Evolutionary conservation across 2,888 invertebrate genomes (phyloP).

Genomic region (Brachypalpus laphriformis): DNA sequence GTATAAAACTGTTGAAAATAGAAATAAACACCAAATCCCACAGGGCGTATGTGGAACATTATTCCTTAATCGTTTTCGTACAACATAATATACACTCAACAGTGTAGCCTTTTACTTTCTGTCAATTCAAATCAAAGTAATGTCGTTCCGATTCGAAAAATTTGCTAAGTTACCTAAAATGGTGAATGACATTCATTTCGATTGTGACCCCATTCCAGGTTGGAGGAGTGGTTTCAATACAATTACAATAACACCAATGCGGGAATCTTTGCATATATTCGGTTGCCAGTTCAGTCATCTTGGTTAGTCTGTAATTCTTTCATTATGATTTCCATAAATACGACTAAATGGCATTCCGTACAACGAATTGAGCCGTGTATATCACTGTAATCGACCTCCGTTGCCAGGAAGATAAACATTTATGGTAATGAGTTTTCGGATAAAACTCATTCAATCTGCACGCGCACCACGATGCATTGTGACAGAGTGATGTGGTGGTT

Average conservation of each 20-base stretch:
- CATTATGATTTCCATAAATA: constrained; percentile 66
- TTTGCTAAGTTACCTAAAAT: constrained; percentile 9
- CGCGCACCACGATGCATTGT: constrained; percentile 56
- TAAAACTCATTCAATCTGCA: constrained; percentile 55
- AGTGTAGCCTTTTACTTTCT: background rate
- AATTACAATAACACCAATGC: background rate
- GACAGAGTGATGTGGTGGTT: constrained; percentile 44
- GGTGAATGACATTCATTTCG: constrained; percentile 44
- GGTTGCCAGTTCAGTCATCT: constrained; percentile 30
- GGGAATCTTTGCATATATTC: constrained; percentile 4
- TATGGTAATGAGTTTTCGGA: constrained; percentile 69
- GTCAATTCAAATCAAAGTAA: constrained; percentile 33
- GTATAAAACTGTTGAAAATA: too few species aligned
- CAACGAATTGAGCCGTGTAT: constrained; percentile 47
- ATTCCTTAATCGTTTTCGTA: background rate
- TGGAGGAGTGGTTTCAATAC: constrained; percentile 51
- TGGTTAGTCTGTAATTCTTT: constrained; percentile 24
- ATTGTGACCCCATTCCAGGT: constrained; percentile 46
- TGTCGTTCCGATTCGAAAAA: constrained; percentile 21
- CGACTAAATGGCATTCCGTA: constrained; percentile 60
- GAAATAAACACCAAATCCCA: too few species aligned
- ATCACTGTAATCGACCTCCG: constrained; percentile 61
- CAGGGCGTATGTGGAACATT: constrained; percentile 10
- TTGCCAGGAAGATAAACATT: constrained; percentile 67
- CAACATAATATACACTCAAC: background rate